phyloP scores from a whole-genome alignment of 1,140 invertebrate species.

The Papilio aristodemus region DNA sequence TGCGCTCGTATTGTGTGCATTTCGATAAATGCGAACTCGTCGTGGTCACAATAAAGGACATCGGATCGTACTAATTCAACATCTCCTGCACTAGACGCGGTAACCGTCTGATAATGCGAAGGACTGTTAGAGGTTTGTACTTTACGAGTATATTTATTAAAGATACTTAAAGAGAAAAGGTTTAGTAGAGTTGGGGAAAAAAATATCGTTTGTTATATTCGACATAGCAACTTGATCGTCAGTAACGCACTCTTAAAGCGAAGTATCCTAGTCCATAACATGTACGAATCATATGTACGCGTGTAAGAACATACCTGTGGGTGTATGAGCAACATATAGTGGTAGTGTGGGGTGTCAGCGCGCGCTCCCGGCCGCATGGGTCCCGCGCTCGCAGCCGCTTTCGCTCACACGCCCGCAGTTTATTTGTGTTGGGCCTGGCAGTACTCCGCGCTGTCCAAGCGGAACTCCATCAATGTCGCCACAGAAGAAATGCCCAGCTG shows the following conservation, averaged over 20 bases:
- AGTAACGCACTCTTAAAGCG: neutral
- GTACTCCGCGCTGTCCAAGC: conserved; percentile 96
- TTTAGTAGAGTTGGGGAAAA: no score
- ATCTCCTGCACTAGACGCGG: conserved; percentile 21
- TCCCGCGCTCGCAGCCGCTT: conserved; percentile 52
- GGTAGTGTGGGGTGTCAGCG: conserved; percentile 48
- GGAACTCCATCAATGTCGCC: conserved; percentile 98
- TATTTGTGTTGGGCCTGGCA: conserved; percentile 98
- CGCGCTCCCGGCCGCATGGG: conserved; percentile 67
- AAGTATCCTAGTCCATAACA: no score
- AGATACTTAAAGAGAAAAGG: no score
- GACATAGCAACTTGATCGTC: neutral
- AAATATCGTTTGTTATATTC: neutral
- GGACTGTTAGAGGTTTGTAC: neutral
- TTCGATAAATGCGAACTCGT: conserved; percentile 51
- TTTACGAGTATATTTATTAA: neutral
- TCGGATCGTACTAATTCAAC: conserved; percentile 33
- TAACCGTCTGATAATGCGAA: conserved; percentile 33
- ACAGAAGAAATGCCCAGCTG: conserved; percentile 80
- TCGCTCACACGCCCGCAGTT: conserved; percentile 76
- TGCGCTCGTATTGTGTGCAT: conserved; percentile 51
- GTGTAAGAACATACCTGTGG: conserved; percentile 51
- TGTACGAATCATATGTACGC: no score
- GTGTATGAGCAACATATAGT: conserved; percentile 55
- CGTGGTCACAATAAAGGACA: conserved; percentile 35